Evolutionary conservation across 2,797 vertebrate species (phyloP), one percentile per base, ranked within the genome.

Genomic region (Chelidonichthys spinosus): DNA sequence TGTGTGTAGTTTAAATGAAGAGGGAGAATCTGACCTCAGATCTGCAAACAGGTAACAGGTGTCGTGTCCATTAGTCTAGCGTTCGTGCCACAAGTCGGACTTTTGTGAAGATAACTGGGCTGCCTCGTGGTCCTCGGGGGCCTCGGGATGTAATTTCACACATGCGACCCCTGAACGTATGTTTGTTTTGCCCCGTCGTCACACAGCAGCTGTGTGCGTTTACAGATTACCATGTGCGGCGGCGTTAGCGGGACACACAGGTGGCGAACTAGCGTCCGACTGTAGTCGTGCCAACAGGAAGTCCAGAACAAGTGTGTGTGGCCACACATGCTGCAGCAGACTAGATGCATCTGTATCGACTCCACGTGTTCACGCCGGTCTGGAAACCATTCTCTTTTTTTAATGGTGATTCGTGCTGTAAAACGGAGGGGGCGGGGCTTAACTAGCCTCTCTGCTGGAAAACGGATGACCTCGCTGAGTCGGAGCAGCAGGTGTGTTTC

Each of bases 231-330:
- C 83, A 72, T 74, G 85, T 86, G 79, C 56, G 25, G 25, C 25
- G 15, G 47, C 72, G 76, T 4, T 69, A 69, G 58, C 43, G 4
- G 70, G 77, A 84, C 70, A 4, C 81, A 72, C 87, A 87, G 87
- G 82, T 91, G 87, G 74, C 13, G 54, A 2, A 39, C 50, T 63
- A 81, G 77, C 72, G 63, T 68, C 78, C 11, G 88, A 93, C 85
- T 91, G 91, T 89, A 89, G 75, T 71, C 10, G 75, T 91, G 89
- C 92, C 91, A 94, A 87, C 84, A 89, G 84, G 83, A 89, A 68
- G 84, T 90, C 91, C 88, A 76, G 70, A 64, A 73, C 74, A 68
- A 82, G 69, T 72, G 85, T 68, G 87, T 86, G 90, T 25, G 88
- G 81, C 89, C 88, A 87, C 93, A 94, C 90, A 87, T 94, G 93